A percentile compares a stretch with the other conserved stretches of the same genome.
Conservation (phyloP, 1,140 invertebrate genomes). For the Trichogramma pretiosum region DNA sequence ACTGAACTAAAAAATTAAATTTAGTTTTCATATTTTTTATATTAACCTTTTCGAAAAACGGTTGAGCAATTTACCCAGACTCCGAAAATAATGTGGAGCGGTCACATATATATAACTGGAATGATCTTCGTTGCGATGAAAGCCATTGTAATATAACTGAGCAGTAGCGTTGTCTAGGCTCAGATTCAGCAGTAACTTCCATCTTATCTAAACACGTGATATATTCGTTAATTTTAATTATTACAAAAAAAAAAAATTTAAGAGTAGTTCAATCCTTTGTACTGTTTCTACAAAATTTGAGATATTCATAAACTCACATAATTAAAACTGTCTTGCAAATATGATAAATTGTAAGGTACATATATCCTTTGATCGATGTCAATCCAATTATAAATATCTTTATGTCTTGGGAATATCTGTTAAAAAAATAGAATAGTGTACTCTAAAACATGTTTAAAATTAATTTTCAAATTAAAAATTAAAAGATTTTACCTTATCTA, state of each 20-base stretch:
- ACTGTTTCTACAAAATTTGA: background rate
- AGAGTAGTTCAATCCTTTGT: background rate
- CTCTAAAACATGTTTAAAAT: too few relatives aligned
- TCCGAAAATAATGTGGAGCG: slow-evolving; percentile 34
- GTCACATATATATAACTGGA: slow-evolving; percentile 35
- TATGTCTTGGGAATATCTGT: slow-evolving; percentile 39
- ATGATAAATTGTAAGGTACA: slow-evolving; percentile 35
- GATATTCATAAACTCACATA: slow-evolving; percentile 32
- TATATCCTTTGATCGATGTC: slow-evolving; percentile 37
- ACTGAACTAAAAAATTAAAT: too few relatives aligned
- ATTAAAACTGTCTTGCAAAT: slow-evolving; percentile 36
- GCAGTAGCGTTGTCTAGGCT: slow-evolving; percentile 27
- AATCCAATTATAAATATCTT: slow-evolving; percentile 39
- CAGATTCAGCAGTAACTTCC: slow-evolving; percentile 33
- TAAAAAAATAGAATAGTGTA: background rate
- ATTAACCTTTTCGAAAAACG: slow-evolving; percentile 34
- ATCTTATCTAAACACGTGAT: slow-evolving; percentile 39
- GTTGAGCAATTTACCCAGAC: slow-evolving; percentile 34
- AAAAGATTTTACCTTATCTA: slow-evolving; percentile 42
- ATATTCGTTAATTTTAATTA: too few relatives aligned
- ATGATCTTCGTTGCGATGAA: slow-evolving; percentile 26
- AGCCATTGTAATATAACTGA: slow-evolving; percentile 24
- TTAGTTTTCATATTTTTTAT: too few relatives aligned
- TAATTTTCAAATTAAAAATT: too few relatives aligned
- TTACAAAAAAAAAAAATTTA: too few relatives aligned